Conservation (phyloP, 1,140 invertebrate genomes). For the Penaeus indicus region DNA sequence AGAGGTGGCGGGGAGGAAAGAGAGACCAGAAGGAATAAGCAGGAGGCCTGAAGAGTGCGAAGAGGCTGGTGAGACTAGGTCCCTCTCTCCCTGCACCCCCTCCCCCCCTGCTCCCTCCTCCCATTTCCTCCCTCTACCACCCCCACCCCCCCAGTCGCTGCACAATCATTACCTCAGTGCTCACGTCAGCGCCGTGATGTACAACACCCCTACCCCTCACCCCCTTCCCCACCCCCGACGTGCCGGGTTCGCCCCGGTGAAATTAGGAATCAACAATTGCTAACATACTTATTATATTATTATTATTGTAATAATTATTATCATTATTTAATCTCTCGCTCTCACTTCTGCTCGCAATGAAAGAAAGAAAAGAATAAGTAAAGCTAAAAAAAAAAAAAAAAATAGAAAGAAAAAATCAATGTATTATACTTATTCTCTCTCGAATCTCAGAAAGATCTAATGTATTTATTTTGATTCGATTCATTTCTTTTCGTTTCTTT, state of each 20-base stretch:
- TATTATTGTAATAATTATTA: no score
- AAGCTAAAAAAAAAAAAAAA: no score
- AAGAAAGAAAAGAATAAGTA: no score
- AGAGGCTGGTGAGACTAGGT: neutral
- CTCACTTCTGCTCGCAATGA: no score
- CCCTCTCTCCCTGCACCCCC: neutral
- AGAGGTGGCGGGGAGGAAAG: neutral
- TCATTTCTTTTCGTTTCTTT: no score
- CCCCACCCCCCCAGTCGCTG: neutral
- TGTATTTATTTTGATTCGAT: no score
- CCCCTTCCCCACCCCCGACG: neutral
- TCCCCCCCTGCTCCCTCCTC: neutral
- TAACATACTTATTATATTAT: no score
- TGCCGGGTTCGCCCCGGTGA: constrained; percentile 13
- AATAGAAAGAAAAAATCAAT: no score
- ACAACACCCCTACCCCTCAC: neutral
- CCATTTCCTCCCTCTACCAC: neutral
- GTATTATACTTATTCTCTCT: no score
- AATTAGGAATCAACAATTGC: no score
- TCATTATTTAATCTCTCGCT: no score
- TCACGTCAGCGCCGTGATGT: neutral
- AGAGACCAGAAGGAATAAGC: neutral
- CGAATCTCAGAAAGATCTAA: no score
- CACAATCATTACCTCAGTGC: constrained; percentile 27
- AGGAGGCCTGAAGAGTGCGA: neutral